Conservation (phyloP, 2,797 vertebrate species). For the Moxostoma hubbsi region DNA sequence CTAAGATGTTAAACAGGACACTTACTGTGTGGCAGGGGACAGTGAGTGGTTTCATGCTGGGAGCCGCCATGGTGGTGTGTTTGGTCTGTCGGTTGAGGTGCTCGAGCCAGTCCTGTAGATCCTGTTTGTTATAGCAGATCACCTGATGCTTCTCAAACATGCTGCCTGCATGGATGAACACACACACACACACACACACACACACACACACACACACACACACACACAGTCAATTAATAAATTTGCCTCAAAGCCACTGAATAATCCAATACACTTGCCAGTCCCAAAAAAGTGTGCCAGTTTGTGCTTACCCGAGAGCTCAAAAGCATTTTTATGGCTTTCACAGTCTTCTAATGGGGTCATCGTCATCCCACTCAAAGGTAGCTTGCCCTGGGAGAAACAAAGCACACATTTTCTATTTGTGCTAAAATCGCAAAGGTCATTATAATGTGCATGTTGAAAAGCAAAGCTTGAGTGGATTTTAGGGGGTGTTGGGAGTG, state of each 20-base stretch:
- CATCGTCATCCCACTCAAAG: slow-evolving; percentile 90
- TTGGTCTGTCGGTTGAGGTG: slow-evolving; percentile 92
- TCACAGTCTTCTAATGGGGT: slow-evolving; percentile 93
- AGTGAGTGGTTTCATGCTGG: slow-evolving; percentile 84
- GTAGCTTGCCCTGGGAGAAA: slow-evolving; percentile 88
- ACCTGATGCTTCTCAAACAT: slow-evolving; percentile 94
- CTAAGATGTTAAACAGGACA: not conserved
- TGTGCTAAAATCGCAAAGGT: slow-evolving; percentile 6
- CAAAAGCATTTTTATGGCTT: slow-evolving; percentile 92
- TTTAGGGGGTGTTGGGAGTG: not conserved
- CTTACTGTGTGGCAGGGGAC: slow-evolving; percentile 91
- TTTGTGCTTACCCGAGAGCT: slow-evolving; percentile 87
- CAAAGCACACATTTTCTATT: slow-evolving; percentile 31
- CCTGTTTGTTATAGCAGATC: slow-evolving; percentile 87
- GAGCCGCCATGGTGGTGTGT: slow-evolving; percentile 80
- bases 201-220: too few relatives aligned
- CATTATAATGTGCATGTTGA: slow-evolving; percentile 4
- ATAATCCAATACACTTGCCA: not conserved
- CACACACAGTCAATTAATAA: not conserved
- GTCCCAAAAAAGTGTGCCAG: not conserved
- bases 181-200: slow-evolving; percentile 17
- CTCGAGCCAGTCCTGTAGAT: slow-evolving; percentile 95
- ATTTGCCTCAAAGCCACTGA: not conserved
- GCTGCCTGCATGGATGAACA: slow-evolving; percentile 76
- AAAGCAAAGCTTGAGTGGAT: slow-evolving; percentile 1